Percentiles rank a stretch among this genome's conserved stretches.
phyloP scores from a whole-genome alignment of 1,140 invertebrate species.

The Papilio glaucus region DNA sequence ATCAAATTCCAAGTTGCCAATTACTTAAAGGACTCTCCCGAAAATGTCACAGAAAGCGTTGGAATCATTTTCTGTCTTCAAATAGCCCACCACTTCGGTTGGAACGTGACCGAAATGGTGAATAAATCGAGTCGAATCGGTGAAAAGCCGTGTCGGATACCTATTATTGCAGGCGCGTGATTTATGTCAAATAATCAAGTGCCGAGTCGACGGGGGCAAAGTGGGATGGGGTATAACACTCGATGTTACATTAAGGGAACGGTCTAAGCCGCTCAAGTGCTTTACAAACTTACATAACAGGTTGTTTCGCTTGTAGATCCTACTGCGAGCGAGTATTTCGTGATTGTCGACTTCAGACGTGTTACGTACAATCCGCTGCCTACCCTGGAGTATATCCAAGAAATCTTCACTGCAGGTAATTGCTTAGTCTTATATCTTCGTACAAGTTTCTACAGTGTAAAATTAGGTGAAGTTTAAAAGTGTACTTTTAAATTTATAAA shows the following conservation, averaged over 20 bases:
- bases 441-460: too few relatives aligned
- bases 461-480: background rate
- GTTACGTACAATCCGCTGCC: constrained; percentile 95
- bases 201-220: constrained; percentile 51
- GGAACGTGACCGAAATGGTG: constrained; percentile 69
- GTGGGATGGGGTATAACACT: constrained; percentile 22
- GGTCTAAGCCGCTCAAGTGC: constrained; percentile 15
- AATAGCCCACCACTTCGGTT: constrained; percentile 61
- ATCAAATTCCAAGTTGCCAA: constrained; percentile 55
- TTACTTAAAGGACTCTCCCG: constrained; percentile 54
- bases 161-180: constrained; percentile 67
- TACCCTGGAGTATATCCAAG: constrained; percentile 96
- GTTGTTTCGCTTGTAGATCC: constrained; percentile 83
- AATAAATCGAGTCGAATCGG: constrained; percentile 66
- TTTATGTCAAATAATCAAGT: constrained; percentile 63
- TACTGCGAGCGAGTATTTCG: constrained; percentile 94
- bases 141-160: constrained; percentile 46
- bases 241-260: constrained; percentile 3
- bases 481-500: background rate
- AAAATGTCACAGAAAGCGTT: constrained; percentile 58
- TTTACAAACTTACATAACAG: constrained; percentile 16
- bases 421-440: constrained; percentile 32
- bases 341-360: constrained; percentile 94
- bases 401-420: constrained; percentile 90
- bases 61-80: constrained; percentile 68